phyloP scores from a whole-genome alignment of 2,797 vertebrate species.

The Falco biarmicus region DNA sequence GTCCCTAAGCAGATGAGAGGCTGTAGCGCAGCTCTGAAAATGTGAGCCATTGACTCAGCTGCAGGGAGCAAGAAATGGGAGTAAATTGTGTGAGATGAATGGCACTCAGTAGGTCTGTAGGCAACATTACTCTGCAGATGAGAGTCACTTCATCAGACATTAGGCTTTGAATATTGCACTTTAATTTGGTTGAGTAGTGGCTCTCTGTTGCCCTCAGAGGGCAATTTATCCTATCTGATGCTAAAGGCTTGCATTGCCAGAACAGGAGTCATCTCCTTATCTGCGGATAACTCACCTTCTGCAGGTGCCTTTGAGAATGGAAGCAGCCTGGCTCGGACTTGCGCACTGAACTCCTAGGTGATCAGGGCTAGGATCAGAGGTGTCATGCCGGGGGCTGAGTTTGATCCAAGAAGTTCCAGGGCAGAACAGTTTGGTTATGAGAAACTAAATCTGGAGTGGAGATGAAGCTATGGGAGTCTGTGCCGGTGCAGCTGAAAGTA shows the following conservation, averaged over 20 bases:
- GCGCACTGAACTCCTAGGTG: not conserved
- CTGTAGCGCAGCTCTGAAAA: not conserved
- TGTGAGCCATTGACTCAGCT: conserved; percentile 32
- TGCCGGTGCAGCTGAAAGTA: not conserved
- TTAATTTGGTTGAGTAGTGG: conserved; percentile 54
- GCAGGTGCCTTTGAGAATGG: not conserved
- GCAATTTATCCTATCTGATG: conserved; percentile 15
- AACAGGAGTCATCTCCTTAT: not conserved
- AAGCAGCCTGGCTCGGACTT: not conserved
- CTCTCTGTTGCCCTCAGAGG: conserved; percentile 36
- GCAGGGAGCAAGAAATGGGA: conserved; percentile 27
- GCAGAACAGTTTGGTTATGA: not conserved
- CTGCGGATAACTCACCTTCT: conserved; percentile 1
- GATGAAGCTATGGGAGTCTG: not conserved
- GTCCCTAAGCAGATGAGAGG: not conserved
- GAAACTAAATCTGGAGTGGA: not conserved
- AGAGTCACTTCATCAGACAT: conserved; percentile 59
- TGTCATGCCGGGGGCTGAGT: not conserved
- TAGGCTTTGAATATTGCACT: conserved; percentile 55
- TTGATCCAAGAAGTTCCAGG: not conserved
- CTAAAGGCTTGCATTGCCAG: not conserved
- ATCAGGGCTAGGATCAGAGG: not conserved
- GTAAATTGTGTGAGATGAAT: conserved; percentile 47
- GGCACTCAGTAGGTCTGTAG: conserved; percentile 26
- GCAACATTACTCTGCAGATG: conserved; percentile 54